Conservation (phyloP, 2,888 invertebrate genomes). For the Acanthococcus lagerstroemiae region DNA sequence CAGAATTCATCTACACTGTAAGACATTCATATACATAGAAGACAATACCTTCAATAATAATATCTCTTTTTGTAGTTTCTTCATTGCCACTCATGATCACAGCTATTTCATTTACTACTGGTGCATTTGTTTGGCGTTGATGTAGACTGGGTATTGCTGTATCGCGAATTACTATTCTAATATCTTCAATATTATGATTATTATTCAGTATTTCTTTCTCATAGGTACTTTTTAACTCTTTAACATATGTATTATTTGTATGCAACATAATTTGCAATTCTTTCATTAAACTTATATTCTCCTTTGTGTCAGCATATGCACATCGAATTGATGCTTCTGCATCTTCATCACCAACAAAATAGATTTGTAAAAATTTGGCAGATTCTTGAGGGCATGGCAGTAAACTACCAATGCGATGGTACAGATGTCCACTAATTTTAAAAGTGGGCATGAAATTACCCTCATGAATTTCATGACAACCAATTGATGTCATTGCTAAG, state of each 20-base stretch:
- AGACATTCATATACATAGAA: no score
- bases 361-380: constrained; percentile 36
- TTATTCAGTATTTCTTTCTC: constrained; percentile 21
- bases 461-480: constrained; percentile 21
- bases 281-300: constrained; percentile 12
- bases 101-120: constrained; percentile 37
- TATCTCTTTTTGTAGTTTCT: constrained; percentile 3
- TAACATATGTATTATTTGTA: constrained; percentile 29
- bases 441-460: constrained; percentile 33
- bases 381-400: constrained; percentile 29
- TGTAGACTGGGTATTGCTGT: constrained; percentile 35
- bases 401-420: constrained; percentile 35
- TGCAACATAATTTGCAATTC: constrained; percentile 32
- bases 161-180: constrained; percentile 31
- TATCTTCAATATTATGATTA: constrained; percentile 3
- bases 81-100: constrained; percentile 37
- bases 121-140: constrained; percentile 37
- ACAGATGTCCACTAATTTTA: constrained; percentile 36
- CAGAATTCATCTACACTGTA: no score
- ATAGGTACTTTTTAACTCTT: constrained; percentile 30
- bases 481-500: constrained; percentile 34
- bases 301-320: background rate
- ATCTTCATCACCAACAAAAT: constrained; percentile 32
- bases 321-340: constrained; percentile 24
- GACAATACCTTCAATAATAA: background rate